phyloP scores from a whole-genome alignment of 2,113 vertebrate species.

The Diglossa brunneiventris region DNA sequence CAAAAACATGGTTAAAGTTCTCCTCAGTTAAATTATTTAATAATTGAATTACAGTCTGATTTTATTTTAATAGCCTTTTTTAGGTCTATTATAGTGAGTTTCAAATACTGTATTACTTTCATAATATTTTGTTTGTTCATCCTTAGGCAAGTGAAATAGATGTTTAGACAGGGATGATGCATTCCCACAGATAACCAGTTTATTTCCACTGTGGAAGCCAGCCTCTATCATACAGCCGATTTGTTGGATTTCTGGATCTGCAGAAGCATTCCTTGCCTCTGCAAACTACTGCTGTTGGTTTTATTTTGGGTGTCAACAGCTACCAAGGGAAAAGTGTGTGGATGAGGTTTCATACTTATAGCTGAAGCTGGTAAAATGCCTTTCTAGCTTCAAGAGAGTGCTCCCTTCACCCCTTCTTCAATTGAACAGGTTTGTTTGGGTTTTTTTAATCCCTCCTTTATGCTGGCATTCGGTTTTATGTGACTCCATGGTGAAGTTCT shows the following conservation, averaged over 20 bases:
- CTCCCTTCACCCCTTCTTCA: background rate
- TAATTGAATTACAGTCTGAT: background rate
- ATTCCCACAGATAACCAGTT: background rate
- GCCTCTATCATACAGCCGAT: rapidly evolving
- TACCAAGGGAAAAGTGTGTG: background rate
- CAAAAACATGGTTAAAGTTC: background rate
- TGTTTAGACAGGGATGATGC: background rate
- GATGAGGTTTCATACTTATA: background rate
- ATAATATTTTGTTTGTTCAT: background rate
- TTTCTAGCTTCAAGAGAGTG: background rate
- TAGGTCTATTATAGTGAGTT: background rate
- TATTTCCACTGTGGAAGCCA: background rate
- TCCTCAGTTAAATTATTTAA: background rate
- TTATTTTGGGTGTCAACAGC: background rate
- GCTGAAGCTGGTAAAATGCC: background rate
- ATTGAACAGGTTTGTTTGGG: rapidly evolving
- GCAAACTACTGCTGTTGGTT: background rate
- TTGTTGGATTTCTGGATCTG: background rate
- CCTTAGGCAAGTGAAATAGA: background rate
- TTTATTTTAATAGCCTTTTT: background rate
- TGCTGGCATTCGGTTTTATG: background rate
- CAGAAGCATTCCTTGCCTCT: background rate
- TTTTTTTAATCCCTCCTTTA: background rate
- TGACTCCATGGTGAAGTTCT: background rate
- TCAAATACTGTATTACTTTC: background rate